phyloP scores from a whole-genome alignment of 2,888 invertebrate species.

The Drosophila monieri region DNA sequence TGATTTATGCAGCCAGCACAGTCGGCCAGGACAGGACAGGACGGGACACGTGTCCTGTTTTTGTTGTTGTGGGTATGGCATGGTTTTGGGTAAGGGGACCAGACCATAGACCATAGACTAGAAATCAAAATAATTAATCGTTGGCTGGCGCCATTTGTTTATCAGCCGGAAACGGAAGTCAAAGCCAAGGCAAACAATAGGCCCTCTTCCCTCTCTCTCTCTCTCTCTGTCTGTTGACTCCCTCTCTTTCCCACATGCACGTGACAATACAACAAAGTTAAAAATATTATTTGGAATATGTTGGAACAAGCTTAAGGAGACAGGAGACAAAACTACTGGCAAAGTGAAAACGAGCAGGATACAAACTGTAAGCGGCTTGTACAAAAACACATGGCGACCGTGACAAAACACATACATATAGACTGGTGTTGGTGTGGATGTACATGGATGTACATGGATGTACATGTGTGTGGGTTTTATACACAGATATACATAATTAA shows the following conservation, averaged over 20 bases:
- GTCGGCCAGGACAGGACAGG: slow-evolving; percentile 17
- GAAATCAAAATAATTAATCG: slow-evolving; percentile 75
- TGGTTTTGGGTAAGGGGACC: slow-evolving; percentile 12
- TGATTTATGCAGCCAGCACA: slow-evolving; percentile 1
- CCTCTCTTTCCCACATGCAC: slow-evolving; percentile 6
- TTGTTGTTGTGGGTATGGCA: background rate
- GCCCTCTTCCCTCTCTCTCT: background rate
- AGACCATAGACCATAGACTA: slow-evolving; percentile 6
- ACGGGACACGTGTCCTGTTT: slow-evolving; percentile 35
- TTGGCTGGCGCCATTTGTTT: slow-evolving; percentile 73
- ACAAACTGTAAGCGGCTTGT: slow-evolving; percentile 57
- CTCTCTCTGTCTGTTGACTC: background rate
- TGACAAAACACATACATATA: slow-evolving; percentile 41
- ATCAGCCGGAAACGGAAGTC: slow-evolving; percentile 74
- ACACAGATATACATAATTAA: slow-evolving; percentile 65
- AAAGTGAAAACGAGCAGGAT: slow-evolving; percentile 2
- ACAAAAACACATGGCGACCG: slow-evolving; percentile 51
- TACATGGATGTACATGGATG: background rate
- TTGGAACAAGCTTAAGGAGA: slow-evolving; percentile 41
- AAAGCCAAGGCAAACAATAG: slow-evolving; percentile 61
- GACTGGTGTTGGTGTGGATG: background rate
- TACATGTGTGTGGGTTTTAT: background rate
- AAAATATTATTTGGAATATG: slow-evolving; percentile 58
- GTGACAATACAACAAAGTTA: slow-evolving; percentile 42
- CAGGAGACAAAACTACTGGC: slow-evolving; percentile 18